These are phyloP conservation scores for Caerostris darwini DNA, from an alignment of 1,140 invertebrate species.

Conservation along the genomic window DNA sequence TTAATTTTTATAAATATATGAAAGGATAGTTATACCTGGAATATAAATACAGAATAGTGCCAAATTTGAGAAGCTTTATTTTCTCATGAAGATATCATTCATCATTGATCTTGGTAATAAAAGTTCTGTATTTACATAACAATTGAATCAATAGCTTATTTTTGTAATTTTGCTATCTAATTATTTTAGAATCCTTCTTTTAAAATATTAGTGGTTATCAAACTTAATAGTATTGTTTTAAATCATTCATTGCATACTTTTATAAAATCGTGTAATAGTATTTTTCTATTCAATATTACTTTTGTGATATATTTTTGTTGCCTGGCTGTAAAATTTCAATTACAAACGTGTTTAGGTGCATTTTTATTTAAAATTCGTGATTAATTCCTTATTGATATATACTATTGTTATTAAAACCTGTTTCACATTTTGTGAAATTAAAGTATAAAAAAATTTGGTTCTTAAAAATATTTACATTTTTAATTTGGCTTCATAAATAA, in stretches of 20 bases:
- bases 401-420: no score
- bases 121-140: not conserved
- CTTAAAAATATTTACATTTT: no score
- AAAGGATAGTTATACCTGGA: not conserved
- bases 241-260: not conserved
- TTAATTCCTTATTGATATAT: no score
- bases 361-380: no score
- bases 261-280: no score
- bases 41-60: not conserved
- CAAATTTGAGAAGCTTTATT: constrained; percentile 1
- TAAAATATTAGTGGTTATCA: not conserved
- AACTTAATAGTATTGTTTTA: not conserved
- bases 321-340: no score
- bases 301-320: no score
- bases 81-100: not conserved
- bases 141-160: not conserved
- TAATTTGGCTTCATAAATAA: no score
- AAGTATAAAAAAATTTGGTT: no score
- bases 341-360: no score
- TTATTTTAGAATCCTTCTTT: not conserved
- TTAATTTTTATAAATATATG: not conserved
- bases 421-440: no score
- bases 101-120: not conserved
- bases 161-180: not conserved
- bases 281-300: no score